phyloP scores from a whole-genome alignment of 2,797 vertebrate species.

The Acrocephalus scirpaceus region DNA sequence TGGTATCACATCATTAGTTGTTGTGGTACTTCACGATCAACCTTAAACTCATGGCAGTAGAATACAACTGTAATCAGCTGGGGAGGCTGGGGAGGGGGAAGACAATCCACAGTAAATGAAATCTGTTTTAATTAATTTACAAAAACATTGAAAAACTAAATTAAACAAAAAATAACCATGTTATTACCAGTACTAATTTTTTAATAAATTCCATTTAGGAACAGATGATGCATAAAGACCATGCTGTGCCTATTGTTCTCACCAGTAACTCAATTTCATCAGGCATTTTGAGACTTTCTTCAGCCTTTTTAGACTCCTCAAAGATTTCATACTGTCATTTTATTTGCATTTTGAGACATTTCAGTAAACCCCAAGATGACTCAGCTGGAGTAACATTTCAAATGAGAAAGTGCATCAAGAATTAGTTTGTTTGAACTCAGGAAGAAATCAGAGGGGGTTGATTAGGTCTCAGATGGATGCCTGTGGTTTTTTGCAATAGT shows the following conservation, averaged over 20 bases:
- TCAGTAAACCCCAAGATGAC: background rate
- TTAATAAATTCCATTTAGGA: background rate
- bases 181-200: background rate
- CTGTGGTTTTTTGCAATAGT: background rate
- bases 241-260: background rate
- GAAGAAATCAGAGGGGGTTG: background rate
- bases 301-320: background rate
- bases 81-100: rapidly evolving
- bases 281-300: background rate
- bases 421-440: background rate
- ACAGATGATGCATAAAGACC: slow-evolving; percentile 28
- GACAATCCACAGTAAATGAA: background rate
- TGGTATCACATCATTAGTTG: background rate
- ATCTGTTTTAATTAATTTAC: background rate
- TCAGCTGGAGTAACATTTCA: background rate
- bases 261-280: background rate
- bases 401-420: background rate
- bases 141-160: background rate
- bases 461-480: background rate
- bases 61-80: background rate
- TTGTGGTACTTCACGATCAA: background rate
- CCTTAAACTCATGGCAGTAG: background rate
- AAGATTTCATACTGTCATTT: background rate
- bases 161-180: background rate
- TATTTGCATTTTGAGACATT: background rate